Percentiles rank a stretch among this genome's conserved stretches.
Conservation (phyloP, 1,140 invertebrate species). For the Drosophila yakuba region DNA sequence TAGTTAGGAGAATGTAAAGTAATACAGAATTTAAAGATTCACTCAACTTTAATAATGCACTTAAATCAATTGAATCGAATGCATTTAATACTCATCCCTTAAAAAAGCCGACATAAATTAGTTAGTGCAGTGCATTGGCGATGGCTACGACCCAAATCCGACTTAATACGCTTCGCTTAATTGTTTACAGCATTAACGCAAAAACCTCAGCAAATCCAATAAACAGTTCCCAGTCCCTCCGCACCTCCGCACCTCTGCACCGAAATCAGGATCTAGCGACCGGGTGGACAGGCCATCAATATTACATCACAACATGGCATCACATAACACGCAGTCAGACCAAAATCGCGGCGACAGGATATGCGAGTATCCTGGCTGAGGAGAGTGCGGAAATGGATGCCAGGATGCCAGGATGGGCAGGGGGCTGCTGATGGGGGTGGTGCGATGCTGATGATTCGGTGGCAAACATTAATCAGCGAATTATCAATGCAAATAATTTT, state of each 20-base stretch:
- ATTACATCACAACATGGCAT: conserved; percentile 65
- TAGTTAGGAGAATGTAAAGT: background rate
- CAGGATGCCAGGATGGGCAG: background rate
- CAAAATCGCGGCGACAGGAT: conserved; percentile 67
- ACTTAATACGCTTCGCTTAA: conserved; percentile 80
- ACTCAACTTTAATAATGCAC: conserved; percentile 12
- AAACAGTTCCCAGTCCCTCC: conserved; percentile 50
- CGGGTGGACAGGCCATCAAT: conserved; percentile 61
- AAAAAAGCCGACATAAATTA: conserved; percentile 59
- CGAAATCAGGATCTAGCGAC: conserved; percentile 23
- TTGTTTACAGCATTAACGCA: conserved; percentile 82
- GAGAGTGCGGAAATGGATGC: background rate
- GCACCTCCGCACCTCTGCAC: conserved; percentile 5
- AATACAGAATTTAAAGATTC: conserved; percentile 1
- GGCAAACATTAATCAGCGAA: conserved; percentile 83
- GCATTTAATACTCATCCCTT: background rate
- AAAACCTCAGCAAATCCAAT: conserved; percentile 78
- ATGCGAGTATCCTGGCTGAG: conserved; percentile 11
- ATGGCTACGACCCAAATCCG: conserved; percentile 60
- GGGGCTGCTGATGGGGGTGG: no score
- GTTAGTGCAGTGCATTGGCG: conserved; percentile 50
- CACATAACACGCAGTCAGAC: conserved; percentile 56
- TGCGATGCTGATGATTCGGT: conserved; percentile 33
- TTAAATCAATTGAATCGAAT: conserved; percentile 11
- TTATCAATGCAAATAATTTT: conserved; percentile 84